Evolutionary conservation across 2,797 vertebrate genomes (phyloP), one percentile per base, ranked within the genome.

Genomic region (Strix occidentalis): DNA sequence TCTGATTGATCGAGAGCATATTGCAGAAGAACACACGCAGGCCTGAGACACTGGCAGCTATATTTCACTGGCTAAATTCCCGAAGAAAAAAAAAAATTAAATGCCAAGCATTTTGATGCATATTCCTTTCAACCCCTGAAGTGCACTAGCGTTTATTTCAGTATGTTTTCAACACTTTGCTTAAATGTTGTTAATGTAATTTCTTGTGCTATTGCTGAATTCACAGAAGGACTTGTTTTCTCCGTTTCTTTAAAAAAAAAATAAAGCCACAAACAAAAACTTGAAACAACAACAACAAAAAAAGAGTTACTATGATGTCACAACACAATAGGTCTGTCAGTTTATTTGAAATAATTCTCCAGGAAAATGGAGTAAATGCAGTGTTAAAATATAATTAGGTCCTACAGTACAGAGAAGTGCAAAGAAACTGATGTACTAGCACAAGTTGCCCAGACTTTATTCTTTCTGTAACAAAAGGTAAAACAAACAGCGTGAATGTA

Each of bases 1-100:
- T 99, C 99, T 99, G 99, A 99, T 99, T 99, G 99, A 99, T 99
- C 98, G 98, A 98, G 98, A 99, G 99, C 99, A 99, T 99, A 99
- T 99, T 99, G 99, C 99, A 97, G 98, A 98, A 98, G 98, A 98
- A 97, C 97, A 97, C 98, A 98, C 96, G 97, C 97, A 96, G 98
- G 98, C 98, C 98, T 97, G 98, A 98, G 98, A 98, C 98, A 97
- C 98, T 96, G 97, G 98, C 98, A 98, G 99, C 98, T 99, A 98
- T 98, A 99, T 99, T 99, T 99, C 99, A 99, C 98, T 97, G 98
- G 98, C 98, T 98, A 98, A 97, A 98, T 99, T 99, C 98, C 98
- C 97, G 69, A 98, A 98, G 98, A 98, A 98, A 97, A 96, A 98
- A 98, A 98, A 95, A 98, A 98, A 98, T 98, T 98, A 98, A 98